Conservation (phyloP, 2,888 invertebrate species). For the Drosophila imparisetae region DNA sequence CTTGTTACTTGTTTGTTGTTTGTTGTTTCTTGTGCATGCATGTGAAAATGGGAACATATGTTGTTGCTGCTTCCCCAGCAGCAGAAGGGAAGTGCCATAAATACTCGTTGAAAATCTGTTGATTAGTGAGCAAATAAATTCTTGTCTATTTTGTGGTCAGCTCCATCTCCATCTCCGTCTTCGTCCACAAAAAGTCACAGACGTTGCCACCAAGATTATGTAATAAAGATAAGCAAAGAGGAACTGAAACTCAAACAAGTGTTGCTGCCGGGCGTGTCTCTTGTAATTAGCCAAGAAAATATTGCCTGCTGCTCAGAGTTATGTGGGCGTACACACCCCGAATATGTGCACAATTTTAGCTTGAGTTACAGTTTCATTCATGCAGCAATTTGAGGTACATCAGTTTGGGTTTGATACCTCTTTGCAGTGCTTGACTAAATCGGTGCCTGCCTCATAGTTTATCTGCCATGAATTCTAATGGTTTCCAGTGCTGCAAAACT, state of each 20-base stretch:
- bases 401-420: constrained; percentile 16
- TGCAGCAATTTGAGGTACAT: constrained; percentile 12
- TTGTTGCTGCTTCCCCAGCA: constrained; percentile 27
- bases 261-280: constrained; percentile 51
- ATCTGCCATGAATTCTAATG: constrained; percentile 46
- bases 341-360: background rate
- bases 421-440: constrained; percentile 25
- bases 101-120: constrained; percentile 74
- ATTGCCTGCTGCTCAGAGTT: constrained; percentile 20
- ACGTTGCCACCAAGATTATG: constrained; percentile 49
- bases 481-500: constrained; percentile 38
- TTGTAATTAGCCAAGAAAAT: constrained; percentile 54
- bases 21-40: constrained; percentile 27
- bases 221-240: constrained; percentile 58
- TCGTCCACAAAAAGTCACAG: constrained; percentile 1
- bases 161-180: background rate
- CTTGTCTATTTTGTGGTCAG: constrained; percentile 68
- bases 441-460: constrained; percentile 11
- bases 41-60: constrained; percentile 77
- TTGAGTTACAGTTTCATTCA: constrained; percentile 36
- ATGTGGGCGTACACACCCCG: constrained; percentile 18
- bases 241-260: constrained; percentile 43
- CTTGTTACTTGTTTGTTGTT: background rate
- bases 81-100: constrained; percentile 65
- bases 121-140: constrained; percentile 69